Conservation (phyloP, 2,797 vertebrate genomes). For the Coreius guichenoti region DNA sequence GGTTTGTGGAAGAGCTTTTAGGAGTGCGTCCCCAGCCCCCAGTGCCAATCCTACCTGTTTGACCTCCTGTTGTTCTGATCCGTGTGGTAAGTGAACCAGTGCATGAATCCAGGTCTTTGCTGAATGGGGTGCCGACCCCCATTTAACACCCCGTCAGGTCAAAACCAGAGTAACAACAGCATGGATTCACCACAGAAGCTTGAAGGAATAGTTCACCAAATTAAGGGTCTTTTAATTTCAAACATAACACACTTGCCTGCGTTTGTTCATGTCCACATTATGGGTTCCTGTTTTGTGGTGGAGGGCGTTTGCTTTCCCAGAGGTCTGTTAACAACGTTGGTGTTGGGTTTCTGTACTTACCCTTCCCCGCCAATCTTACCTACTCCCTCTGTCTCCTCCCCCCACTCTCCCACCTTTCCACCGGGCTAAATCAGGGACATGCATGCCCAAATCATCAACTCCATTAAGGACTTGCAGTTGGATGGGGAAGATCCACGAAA, state of each 20-base stretch:
- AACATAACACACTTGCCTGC: constrained; percentile 23
- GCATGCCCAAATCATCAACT: constrained; percentile 97
- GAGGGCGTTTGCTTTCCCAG: constrained; percentile 57
- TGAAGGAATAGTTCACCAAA: constrained; percentile 17
- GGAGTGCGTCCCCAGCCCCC: constrained; percentile 49
- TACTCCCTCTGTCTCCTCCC: constrained; percentile 54
- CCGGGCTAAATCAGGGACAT: constrained; percentile 85
- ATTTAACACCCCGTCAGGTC: constrained; percentile 1
- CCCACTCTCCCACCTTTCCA: constrained; percentile 20
- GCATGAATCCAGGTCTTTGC: constrained; percentile 56
- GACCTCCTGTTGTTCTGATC: constrained; percentile 67
- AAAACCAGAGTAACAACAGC: constrained; percentile 63
- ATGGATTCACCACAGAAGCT: constrained; percentile 67
- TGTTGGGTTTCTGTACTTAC: constrained; percentile 64
- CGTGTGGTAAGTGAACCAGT: constrained; percentile 72
- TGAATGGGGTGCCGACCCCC: constrained; percentile 16
- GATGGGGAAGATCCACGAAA: constrained; percentile 93
- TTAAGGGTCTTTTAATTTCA: constrained; percentile 1
- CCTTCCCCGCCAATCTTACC: constrained; percentile 52
- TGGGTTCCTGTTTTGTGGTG: constrained; percentile 36
- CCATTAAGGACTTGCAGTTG: constrained; percentile 96
- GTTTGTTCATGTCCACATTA: constrained; percentile 29
- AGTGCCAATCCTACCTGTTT: constrained; percentile 64
- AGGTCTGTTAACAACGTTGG: constrained; percentile 66
- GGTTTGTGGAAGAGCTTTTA: constrained; percentile 1